phyloP scores from a whole-genome alignment of 1,140 invertebrate genomes.

The Argopecten irradians region DNA sequence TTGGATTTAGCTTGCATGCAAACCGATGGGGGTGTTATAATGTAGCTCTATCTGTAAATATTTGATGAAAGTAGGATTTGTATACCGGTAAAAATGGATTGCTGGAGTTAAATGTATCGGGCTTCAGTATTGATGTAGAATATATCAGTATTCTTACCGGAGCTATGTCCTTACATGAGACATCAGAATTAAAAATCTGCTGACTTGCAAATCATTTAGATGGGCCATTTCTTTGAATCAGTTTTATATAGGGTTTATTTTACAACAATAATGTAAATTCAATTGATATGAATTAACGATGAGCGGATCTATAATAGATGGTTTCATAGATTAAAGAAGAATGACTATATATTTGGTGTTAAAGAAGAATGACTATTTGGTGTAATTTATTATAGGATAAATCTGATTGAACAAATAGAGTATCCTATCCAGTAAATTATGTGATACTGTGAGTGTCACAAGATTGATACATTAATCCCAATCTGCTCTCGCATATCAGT shows the following conservation, averaged over 20 bases:
- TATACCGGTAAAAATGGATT: not conserved
- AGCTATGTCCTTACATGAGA: too few species aligned
- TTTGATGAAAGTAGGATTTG: not conserved
- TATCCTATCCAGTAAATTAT: too few species aligned
- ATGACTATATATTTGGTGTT: not conserved
- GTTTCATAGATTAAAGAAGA: not conserved
- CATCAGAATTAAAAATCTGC: not conserved
- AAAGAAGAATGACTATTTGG: not conserved
- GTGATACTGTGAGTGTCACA: too few species aligned
- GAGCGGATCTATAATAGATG: not conserved
- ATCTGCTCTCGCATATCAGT: not conserved
- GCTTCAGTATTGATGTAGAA: not conserved
- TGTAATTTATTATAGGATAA: too few species aligned
- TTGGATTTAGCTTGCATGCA: not conserved
- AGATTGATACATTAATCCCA: too few species aligned
- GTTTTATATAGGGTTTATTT: not conserved
- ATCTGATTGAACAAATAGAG: too few species aligned
- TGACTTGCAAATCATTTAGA: not conserved
- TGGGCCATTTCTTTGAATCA: not conserved
- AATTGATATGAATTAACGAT: not conserved
- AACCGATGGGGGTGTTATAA: not conserved
- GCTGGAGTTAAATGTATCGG: not conserved
- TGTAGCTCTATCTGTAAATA: constrained; percentile 12
- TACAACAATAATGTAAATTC: not conserved
- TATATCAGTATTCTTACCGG: too few species aligned